These are phyloP conservation scores for Bovichtus variegatus DNA, from an alignment of 2,797 vertebrate genomes.

Conservation along the genomic window DNA sequence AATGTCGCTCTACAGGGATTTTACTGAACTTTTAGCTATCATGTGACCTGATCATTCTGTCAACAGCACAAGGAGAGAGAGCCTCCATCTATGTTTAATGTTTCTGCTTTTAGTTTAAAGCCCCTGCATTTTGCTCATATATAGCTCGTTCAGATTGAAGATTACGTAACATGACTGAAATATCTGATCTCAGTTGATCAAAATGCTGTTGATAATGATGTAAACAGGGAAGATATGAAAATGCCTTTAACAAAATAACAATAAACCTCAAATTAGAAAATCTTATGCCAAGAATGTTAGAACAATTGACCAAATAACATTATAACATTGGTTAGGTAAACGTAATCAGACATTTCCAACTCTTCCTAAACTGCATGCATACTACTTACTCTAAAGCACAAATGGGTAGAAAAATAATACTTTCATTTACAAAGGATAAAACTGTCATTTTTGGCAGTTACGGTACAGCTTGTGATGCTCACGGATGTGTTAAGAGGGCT, in stretches of 20 bases:
- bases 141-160: no score
- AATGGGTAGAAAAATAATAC: not conserved
- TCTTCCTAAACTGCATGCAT: not conserved
- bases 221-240: not conserved
- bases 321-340: not conserved
- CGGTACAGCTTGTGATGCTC: not conserved
- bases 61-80: not conserved
- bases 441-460: no score
- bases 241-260: not conserved
- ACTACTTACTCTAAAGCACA: not conserved
- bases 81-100: not conserved
- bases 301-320: not conserved
- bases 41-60: constrained; percentile 1
- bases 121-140: not conserved
- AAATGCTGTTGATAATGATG: not conserved
- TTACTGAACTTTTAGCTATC: not conserved
- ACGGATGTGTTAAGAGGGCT: not conserved
- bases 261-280: not conserved
- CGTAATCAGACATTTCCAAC: not conserved
- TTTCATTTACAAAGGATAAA: not conserved
- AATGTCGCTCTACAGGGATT: not conserved
- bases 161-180: no score
- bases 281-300: not conserved
- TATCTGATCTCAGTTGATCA: not conserved
- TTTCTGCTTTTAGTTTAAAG: not conserved